Conservation (phyloP, 2,797 vertebrate species). For the Harpagifer antarcticus region DNA sequence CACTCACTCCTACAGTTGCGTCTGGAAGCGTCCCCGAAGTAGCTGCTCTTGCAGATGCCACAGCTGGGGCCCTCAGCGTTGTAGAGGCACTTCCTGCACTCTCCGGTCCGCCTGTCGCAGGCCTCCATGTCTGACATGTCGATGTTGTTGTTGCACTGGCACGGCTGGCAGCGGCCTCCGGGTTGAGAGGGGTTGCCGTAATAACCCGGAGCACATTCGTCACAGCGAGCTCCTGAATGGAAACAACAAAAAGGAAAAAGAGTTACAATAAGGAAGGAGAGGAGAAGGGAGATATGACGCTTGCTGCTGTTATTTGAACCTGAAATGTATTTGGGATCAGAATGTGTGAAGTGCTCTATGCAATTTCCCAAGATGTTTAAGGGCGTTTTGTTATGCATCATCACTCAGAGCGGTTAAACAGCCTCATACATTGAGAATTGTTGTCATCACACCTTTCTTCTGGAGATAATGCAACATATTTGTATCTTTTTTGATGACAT, state of each 20-base stretch:
- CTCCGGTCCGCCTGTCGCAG: constrained; percentile 89
- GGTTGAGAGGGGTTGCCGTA: constrained; percentile 91
- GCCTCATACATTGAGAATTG: too few species aligned
- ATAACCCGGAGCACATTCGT: constrained; percentile 93
- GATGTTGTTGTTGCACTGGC: constrained; percentile 95
- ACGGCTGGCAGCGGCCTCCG: constrained; percentile 90
- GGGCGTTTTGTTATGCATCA: constrained; percentile 28
- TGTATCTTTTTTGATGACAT: background rate
- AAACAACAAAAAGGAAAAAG: background rate
- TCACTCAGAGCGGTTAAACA: constrained; percentile 38
- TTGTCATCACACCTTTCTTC: constrained; percentile 13
- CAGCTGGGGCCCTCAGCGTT: constrained; percentile 92
- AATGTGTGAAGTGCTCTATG: constrained; percentile 2
- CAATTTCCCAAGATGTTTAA: constrained; percentile 6
- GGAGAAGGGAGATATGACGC: background rate
- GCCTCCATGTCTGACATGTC: constrained; percentile 88
- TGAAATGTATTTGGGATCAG: constrained; percentile 1
- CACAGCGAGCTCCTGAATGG: constrained; percentile 89
- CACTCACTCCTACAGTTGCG: constrained; percentile 95
- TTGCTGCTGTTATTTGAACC: background rate
- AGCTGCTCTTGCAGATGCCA: constrained; percentile 89
- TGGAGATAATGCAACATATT: constrained; percentile 14
- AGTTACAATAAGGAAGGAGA: background rate
- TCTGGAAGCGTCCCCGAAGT: constrained; percentile 89
- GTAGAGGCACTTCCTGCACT: constrained; percentile 92